These are phyloP conservation scores for Plutomurus gul DNA, from an alignment of 1,140 invertebrate species.

Conservation along the genomic window DNA sequence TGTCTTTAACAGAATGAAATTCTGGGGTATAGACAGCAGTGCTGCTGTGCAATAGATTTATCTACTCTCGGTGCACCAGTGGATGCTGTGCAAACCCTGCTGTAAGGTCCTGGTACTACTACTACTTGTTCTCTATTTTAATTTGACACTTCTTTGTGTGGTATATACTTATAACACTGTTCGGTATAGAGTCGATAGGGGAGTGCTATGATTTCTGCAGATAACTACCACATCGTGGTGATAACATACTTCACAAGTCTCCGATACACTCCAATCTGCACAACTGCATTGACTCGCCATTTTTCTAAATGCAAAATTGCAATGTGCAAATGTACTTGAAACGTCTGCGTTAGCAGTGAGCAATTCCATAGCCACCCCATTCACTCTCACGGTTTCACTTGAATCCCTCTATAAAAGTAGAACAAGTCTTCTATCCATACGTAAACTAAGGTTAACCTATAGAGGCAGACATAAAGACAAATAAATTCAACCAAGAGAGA, in stretches of 20 bases:
- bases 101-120: too few species aligned
- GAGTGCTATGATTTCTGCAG: not conserved
- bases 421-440: not conserved
- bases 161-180: too few species aligned
- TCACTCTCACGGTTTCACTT: not conserved
- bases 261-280: not conserved
- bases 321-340: slow-evolving; percentile 7
- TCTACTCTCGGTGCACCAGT: too few species aligned
- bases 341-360: too few species aligned
- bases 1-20: too few species aligned
- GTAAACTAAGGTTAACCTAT: not conserved
- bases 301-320: not conserved
- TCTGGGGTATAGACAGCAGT: too few species aligned
- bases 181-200: not conserved
- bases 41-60: too few species aligned
- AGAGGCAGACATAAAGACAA: not conserved
- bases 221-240: slow-evolving; percentile 6
- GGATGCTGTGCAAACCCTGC: too few species aligned
- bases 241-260: not conserved
- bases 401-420: not conserved
- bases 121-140: not conserved
- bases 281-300: not conserved
- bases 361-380: too few species aligned
- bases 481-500: slow-evolving; percentile 21
- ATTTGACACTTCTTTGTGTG: not conserved